Percentiles rank a stretch among this genome's conserved stretches.
These are phyloP conservation scores for Pelecanus crispus DNA, from an alignment of 2,113 vertebrate genomes.

Conservation along the genomic window DNA sequence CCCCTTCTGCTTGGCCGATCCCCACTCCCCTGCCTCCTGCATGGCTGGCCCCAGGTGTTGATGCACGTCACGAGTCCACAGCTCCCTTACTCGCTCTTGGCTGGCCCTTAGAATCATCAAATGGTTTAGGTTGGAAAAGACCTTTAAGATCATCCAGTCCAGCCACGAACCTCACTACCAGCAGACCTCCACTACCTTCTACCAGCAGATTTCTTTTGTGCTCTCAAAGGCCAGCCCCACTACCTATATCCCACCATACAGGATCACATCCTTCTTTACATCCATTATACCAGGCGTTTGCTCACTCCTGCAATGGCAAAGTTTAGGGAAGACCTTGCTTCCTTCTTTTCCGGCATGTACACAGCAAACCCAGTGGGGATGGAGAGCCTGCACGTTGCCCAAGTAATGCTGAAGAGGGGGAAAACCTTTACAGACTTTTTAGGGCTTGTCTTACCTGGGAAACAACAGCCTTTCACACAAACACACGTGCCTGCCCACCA, in stretches of 20 bases:
- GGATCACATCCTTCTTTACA: neutral
- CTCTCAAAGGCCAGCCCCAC: neutral
- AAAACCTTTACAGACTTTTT: neutral
- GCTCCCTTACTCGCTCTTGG: neutral
- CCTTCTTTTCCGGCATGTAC: neutral
- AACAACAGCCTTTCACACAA: too few species aligned
- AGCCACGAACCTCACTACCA: too few species aligned
- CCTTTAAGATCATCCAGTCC: too few species aligned
- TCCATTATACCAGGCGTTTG: neutral
- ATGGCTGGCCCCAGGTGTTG: neutral
- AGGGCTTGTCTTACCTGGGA: neutral
- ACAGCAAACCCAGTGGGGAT: neutral
- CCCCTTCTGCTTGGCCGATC: neutral
- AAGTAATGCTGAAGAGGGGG: neutral
- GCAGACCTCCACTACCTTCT: too few species aligned
- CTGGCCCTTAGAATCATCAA: too few species aligned
- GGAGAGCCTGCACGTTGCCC: neutral
- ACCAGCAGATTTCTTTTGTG: neutral
- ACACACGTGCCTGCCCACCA: too few species aligned
- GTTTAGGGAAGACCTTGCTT: neutral
- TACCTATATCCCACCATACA: accelerated
- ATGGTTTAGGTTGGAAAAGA: too few species aligned
- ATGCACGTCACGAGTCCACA: neutral
- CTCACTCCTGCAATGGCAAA: neutral
- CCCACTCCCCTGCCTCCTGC: neutral